phyloP scores from a whole-genome alignment of 2,113 vertebrate genomes.

The Cisticola juncidis region DNA sequence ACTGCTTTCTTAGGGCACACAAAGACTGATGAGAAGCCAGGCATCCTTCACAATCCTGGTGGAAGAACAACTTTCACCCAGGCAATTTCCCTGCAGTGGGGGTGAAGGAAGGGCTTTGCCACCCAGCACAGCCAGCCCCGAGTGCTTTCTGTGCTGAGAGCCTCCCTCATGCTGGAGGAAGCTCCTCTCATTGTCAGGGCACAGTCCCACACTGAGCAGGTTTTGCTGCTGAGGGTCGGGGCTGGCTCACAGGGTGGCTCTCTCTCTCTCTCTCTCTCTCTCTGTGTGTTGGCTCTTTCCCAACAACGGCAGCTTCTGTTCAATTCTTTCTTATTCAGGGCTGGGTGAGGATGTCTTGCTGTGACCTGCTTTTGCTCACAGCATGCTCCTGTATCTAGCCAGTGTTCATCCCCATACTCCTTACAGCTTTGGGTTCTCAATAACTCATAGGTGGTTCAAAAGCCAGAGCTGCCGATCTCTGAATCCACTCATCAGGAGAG shows the following conservation, averaged over 20 bases:
- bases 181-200: not conserved
- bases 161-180: fast-evolving
- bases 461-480: not conserved
- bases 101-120: not conserved
- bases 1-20: not conserved
- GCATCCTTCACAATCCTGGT: not conserved
- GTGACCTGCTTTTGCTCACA: not conserved
- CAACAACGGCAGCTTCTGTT: not conserved
- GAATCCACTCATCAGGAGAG: not conserved
- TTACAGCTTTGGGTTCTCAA: not conserved
- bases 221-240: fast-evolving
- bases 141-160: not conserved
- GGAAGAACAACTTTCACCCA: not conserved
- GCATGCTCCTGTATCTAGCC: not conserved
- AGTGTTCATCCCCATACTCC: not conserved
- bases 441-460: not conserved
- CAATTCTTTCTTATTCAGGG: not conserved
- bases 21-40: not conserved
- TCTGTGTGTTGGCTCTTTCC: not conserved
- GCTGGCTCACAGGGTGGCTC: not conserved
- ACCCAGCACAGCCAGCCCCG: fast-evolving
- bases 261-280: too few species aligned
- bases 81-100: not conserved
- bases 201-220: not conserved
- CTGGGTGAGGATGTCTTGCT: not conserved